Percentiles rank a stretch among this genome's conserved stretches.
These are phyloP conservation scores for Campoletis sonorensis DNA, from an alignment of 1,140 invertebrate genomes.

Conservation along the genomic window DNA sequence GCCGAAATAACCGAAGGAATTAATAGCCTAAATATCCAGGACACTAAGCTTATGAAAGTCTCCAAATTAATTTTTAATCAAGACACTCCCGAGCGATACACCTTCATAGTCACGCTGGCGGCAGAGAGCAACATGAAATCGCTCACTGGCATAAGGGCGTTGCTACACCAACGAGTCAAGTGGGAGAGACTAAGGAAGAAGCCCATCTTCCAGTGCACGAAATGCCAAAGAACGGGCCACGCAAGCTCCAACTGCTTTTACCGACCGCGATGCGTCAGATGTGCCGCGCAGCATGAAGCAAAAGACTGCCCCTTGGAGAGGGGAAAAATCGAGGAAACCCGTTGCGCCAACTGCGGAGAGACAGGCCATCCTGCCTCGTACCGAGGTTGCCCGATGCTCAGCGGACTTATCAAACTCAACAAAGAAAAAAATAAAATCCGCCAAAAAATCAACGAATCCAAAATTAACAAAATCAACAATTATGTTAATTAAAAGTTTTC, in stretches of 20 bases:
- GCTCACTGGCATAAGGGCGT: background rate
- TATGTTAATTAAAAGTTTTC: background rate
- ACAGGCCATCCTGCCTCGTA: background rate
- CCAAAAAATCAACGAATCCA: background rate
- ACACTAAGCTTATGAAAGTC: background rate
- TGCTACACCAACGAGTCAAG: conserved; percentile 1
- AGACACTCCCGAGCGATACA: background rate
- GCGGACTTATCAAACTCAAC: background rate
- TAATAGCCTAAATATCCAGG: background rate
- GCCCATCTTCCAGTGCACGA: conserved; percentile 19
- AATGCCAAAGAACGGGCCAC: conserved; percentile 22
- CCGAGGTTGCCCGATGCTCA: background rate
- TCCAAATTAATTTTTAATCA: conserved; percentile 13
- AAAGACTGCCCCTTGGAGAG: background rate
- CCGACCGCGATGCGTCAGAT: background rate
- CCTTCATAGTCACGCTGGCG: background rate
- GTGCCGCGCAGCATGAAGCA: background rate
- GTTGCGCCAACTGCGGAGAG: background rate
- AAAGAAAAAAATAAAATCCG: background rate
- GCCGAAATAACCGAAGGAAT: background rate
- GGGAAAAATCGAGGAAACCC: background rate
- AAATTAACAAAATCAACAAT: background rate
- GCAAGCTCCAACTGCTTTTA: background rate
- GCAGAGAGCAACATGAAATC: background rate
- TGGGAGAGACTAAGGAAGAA: conserved; percentile 31